Evolutionary conservation across 1,140 invertebrate genomes (phyloP).

Genomic region (Melitaea cinxia): DNA sequence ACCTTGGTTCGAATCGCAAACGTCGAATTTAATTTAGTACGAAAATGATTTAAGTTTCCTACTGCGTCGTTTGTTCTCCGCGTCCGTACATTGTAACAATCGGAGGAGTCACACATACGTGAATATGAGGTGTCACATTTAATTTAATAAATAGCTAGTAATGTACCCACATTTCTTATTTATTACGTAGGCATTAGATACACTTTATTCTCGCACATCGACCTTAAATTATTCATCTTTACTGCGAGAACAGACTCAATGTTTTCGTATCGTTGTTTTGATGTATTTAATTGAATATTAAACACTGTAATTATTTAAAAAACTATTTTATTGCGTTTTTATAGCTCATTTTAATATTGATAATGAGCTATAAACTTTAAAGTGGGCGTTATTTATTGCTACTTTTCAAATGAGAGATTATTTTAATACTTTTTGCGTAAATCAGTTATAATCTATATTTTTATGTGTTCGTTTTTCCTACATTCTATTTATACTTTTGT

Average conservation of each 20-base stretch:
- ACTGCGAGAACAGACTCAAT: background rate
- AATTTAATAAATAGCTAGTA: background rate
- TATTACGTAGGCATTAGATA: background rate
- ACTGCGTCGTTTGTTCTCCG: background rate
- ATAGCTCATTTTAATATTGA: background rate
- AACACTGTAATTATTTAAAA: background rate
- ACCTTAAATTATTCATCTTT: background rate
- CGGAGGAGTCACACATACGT: constrained; percentile 28
- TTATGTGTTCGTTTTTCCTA: background rate
- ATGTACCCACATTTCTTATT: background rate
- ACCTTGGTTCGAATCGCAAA: constrained; percentile 64
- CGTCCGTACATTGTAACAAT: constrained; percentile 55
- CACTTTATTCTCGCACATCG: background rate
- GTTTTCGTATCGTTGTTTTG: background rate
- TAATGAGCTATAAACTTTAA: background rate
- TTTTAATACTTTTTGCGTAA: background rate
- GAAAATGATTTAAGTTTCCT: constrained; percentile 63
- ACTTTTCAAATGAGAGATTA: background rate
- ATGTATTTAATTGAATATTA: background rate
- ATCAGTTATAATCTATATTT: background rate
- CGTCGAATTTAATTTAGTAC: constrained; percentile 62
- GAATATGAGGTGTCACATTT: constrained; percentile 4
- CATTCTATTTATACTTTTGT: too few relatives aligned
- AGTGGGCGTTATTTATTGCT: background rate
- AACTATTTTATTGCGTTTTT: background rate